These are phyloP conservation scores for Crypturellus tataupa DNA, from an alignment of 2,797 vertebrate genomes.

Conservation along the genomic window DNA sequence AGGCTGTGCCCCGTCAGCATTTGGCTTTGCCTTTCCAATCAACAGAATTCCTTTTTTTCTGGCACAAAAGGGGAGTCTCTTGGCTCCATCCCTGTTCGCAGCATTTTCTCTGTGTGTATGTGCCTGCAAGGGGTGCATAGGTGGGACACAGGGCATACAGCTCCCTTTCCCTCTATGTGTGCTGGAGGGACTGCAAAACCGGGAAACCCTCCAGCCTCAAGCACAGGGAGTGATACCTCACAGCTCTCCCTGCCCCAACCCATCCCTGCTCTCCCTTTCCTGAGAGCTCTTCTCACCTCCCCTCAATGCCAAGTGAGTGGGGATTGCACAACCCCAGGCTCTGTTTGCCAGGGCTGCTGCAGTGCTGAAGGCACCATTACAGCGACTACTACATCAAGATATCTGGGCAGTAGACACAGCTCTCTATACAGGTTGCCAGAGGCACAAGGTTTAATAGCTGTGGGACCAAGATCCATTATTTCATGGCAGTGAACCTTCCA, in stretches of 20 bases:
- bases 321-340: too few species aligned
- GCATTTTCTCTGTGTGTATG: background rate
- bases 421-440: background rate
- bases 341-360: background rate
- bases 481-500: background rate
- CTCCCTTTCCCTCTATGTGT: background rate
- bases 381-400: too few species aligned
- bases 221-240: too few species aligned
- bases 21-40: background rate
- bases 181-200: too few species aligned
- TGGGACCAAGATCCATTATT: too few species aligned
- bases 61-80: rapidly evolving
- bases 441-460: background rate
- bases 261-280: background rate
- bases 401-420: background rate
- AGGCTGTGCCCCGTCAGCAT: rapidly evolving
- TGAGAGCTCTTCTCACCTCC: background rate
- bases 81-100: background rate
- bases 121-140: background rate
- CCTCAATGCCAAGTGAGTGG: too few species aligned
- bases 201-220: too few species aligned
- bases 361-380: background rate
- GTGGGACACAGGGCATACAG: background rate
- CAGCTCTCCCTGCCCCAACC: background rate
- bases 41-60: background rate